Evolutionary conservation across 2,113 vertebrate species (phyloP), one percentile per base, ranked within the genome.

Genomic region (Vulpes vulpes): DNA sequence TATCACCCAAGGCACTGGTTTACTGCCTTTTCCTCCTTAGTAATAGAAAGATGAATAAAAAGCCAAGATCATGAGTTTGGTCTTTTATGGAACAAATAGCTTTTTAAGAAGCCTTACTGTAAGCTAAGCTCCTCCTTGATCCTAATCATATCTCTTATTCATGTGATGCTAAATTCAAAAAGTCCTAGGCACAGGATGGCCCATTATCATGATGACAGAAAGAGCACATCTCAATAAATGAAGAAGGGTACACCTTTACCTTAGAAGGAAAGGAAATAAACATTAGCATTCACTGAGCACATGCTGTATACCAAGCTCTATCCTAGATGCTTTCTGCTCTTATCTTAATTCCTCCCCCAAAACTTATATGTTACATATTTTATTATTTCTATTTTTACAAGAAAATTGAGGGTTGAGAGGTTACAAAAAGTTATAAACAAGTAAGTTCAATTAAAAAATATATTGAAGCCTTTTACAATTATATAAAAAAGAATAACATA

Each of bases 211-310:
- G 69, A 73, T 79, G 59, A 92, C 35, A 96, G 22, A 92, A 51
- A 78, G 14, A 80, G 9, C 10, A 53, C 23, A 22, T 81, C 7
- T 90, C 55, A 4, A 35, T n/a, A 79, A 93, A 79, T 49, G 25
- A 78, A 92, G 43, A 85, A 67, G 25, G 27, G 11, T 3, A 64
- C 4, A 71, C 11, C 15, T 92, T 76, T 38, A 59, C 12, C 6
- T 84, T 25, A 43, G 71, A 88, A 93, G 49, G 32, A 83, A 96
- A 83, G 2, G 22, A 90, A 87, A 95, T 38, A 73, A 12, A 95
- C 32, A 43, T 27, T 69, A 73, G 67, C 2, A 51, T 88, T 80
- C 76, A 71, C 16, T 71, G 20, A 91, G 22, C 27, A 64, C 3
- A 20, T 81, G 30, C 8, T 55, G 69, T 80, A 14, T 89, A 57